Percentiles rank a stretch among this genome's conserved stretches.
These are phyloP conservation scores for Hapalemur alaotrensis DNA, from an alignment of 2,797 vertebrate species.

Conservation along the genomic window DNA sequence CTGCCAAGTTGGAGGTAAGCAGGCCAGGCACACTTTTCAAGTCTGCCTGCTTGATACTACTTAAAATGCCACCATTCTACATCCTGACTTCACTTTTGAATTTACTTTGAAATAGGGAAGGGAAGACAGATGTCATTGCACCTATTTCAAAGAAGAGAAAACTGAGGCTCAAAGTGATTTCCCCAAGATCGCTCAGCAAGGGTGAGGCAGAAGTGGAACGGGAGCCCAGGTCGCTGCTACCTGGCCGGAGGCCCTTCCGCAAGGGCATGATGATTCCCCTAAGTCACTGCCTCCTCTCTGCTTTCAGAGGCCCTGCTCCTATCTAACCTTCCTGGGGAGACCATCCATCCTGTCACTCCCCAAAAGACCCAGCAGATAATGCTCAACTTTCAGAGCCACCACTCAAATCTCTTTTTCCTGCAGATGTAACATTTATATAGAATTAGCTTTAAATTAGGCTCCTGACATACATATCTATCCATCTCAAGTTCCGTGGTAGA, in stretches of 20 bases:
- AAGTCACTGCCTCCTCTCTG: not conserved
- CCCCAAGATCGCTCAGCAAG: not conserved
- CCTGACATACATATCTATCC: not conserved
- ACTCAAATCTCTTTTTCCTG: not conserved
- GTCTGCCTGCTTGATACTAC: not conserved
- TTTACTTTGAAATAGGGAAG: not conserved
- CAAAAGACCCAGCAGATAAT: not conserved
- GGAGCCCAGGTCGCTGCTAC: not conserved
- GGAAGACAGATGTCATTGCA: not conserved
- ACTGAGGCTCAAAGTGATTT: not conserved
- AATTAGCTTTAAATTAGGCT: not conserved
- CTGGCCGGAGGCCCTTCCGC: not conserved
- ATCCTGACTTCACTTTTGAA: not conserved
- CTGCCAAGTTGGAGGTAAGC: not conserved
- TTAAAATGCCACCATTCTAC: not conserved
- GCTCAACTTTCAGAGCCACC: not conserved
- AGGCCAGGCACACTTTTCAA: not conserved
- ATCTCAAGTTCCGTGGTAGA: not conserved
- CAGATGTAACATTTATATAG: not conserved
- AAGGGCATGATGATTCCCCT: fast-evolving
- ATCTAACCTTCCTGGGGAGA: not conserved
- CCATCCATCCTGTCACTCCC: not conserved
- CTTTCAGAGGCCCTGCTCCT: not conserved
- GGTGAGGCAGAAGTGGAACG: not conserved
- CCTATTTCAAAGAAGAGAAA: not conserved